Conservation (phyloP, 2,888 invertebrate species). For the Platypus cylindrus region DNA sequence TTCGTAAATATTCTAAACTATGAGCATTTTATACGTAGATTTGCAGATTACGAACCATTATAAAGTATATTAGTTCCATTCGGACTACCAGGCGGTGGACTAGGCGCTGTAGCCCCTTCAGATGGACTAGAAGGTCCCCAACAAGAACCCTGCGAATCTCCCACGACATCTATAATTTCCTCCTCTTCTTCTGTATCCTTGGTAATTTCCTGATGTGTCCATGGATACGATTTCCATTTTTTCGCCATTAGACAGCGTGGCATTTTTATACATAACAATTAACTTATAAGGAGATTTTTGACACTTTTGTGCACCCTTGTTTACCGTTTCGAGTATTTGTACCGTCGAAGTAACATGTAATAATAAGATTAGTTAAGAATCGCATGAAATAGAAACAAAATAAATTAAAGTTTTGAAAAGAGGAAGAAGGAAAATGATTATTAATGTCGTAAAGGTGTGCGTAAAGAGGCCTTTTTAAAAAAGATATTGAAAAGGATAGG, state of each 20-base stretch:
- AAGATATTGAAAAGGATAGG: constrained; percentile 10
- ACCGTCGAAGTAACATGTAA: too few species aligned
- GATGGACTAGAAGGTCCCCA: constrained; percentile 67
- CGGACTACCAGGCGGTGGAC: constrained; percentile 54
- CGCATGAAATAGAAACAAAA: too few species aligned
- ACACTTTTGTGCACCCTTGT: constrained; percentile 6
- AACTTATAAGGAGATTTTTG: constrained; percentile 3
- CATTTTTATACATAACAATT: constrained; percentile 39
- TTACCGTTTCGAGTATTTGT: too few species aligned
- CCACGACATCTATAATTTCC: constrained; percentile 82
- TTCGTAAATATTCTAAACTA: too few species aligned
- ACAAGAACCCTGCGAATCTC: constrained; percentile 37
- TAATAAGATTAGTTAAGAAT: too few species aligned
- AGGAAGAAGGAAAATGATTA: too few species aligned
- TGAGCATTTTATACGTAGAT: too few species aligned
- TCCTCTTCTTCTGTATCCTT: constrained; percentile 43
- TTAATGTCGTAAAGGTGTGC: too few species aligned
- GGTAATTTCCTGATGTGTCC: constrained; percentile 29
- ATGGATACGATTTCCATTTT: constrained; percentile 84
- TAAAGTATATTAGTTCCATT: constrained; percentile 63
- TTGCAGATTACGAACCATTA: constrained; percentile 64
- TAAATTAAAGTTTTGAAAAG: too few species aligned
- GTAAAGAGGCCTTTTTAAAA: constrained; percentile 5
- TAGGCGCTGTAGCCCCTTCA: constrained; percentile 62
- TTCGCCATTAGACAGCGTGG: constrained; percentile 93